Conservation (phyloP, 1,140 invertebrate species). For the Drosophila guanche region DNA sequence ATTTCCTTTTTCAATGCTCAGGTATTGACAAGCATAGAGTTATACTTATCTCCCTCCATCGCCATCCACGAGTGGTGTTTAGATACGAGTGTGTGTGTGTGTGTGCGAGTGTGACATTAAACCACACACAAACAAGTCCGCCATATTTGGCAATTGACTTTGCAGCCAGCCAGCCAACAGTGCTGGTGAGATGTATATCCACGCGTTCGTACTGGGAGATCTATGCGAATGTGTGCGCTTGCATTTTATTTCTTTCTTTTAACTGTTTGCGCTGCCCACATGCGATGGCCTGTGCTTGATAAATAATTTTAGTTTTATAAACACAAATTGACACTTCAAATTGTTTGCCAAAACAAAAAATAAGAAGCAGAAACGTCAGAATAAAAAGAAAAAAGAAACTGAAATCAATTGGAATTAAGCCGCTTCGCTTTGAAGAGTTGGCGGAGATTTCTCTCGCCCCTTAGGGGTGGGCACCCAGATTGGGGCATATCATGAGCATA, state of each 20-base stretch:
- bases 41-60: slow-evolving; percentile 57
- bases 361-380: slow-evolving; percentile 3
- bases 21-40: slow-evolving; percentile 71
- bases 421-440: slow-evolving; percentile 39
- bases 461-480: slow-evolving; percentile 37
- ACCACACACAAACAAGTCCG: slow-evolving; percentile 76
- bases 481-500: slow-evolving; percentile 62
- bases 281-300: slow-evolving; percentile 66
- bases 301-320: slow-evolving; percentile 80
- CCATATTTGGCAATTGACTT: slow-evolving; percentile 82
- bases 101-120: slow-evolving; percentile 72
- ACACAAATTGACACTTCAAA: slow-evolving; percentile 81
- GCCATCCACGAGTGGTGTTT: no score
- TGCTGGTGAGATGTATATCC: slow-evolving; percentile 49
- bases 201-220: slow-evolving; percentile 20
- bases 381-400: slow-evolving; percentile 16
- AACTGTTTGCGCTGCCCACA: slow-evolving; percentile 75
- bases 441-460: slow-evolving; percentile 45
- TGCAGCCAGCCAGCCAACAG: slow-evolving; percentile 56
- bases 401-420: slow-evolving; percentile 78
- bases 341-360: slow-evolving; percentile 65
- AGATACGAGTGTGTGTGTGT: not conserved
- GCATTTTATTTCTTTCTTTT: slow-evolving; percentile 35
- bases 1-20: slow-evolving; percentile 75
- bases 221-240: slow-evolving; percentile 18